Evolutionary conservation across 2,113 vertebrate genomes (phyloP).

Genomic region (Hemiprocne comata): DNA sequence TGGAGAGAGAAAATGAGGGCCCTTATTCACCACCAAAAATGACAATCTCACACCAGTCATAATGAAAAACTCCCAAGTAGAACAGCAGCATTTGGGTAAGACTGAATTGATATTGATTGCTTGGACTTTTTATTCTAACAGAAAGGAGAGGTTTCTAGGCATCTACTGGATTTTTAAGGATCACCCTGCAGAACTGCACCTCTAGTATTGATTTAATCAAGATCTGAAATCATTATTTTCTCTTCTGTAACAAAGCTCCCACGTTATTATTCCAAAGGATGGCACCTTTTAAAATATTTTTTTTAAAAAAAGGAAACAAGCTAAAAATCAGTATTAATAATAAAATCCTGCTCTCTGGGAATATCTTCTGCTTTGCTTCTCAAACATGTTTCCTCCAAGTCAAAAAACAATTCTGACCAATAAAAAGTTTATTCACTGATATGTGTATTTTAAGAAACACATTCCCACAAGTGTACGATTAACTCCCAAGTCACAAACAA

Average conservation of each 20-base stretch:
- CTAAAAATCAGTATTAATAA: background rate
- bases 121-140: background rate
- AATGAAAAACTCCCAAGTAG: slow-evolving; percentile 7
- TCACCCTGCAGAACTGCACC: background rate
- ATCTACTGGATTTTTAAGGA: slow-evolving; percentile 4
- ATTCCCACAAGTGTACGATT: background rate
- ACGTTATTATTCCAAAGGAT: background rate
- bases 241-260: background rate
- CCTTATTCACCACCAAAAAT: background rate
- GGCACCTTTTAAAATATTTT: background rate
- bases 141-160: background rate
- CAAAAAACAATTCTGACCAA: background rate
- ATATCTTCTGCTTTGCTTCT: background rate
- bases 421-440: background rate
- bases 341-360: background rate
- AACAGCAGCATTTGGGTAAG: background rate
- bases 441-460: background rate
- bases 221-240: background rate
- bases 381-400: background rate
- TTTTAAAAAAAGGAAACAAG: background rate
- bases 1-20: slow-evolving; percentile 4
- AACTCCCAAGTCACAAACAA: background rate
- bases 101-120: slow-evolving; percentile 35
- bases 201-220: slow-evolving; percentile 3
- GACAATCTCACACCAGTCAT: background rate